Evolutionary conservation across 2,888 invertebrate species (phyloP).

Genomic region (Microplitis manilae): DNA sequence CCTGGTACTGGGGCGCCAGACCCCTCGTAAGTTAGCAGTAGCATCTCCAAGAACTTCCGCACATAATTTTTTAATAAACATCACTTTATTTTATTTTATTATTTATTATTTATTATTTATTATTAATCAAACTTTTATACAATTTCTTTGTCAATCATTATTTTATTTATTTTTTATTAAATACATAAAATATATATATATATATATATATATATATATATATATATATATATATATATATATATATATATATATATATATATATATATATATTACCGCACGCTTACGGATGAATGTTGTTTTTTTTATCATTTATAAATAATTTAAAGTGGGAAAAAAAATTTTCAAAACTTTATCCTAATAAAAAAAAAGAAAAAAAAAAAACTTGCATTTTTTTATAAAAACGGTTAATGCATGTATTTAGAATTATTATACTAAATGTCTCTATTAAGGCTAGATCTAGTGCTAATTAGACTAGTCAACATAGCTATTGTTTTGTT

Average conservation of each 20-base stretch:
- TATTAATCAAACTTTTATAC: background rate
- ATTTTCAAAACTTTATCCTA: background rate
- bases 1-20: constrained; percentile 95
- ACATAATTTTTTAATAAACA: constrained; percentile 18
- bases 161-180: background rate
- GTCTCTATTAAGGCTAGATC: constrained; percentile 30
- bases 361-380: background rate
- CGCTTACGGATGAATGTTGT: no score
- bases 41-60: constrained; percentile 53
- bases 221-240: no score
- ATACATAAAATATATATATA: no score
- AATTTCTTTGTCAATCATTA: background rate
- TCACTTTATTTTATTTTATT: background rate
- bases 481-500: constrained; percentile 54
- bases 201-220: no score
- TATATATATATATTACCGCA: no score
- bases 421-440: background rate
- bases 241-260: no score
- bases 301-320: no score
- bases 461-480: constrained; percentile 61
- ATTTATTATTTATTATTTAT: no score
- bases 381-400: background rate
- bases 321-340: background rate
- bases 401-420: background rate
- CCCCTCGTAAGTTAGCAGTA: constrained; percentile 88